phyloP scores from a whole-genome alignment of 2,888 invertebrate genomes.

The Eupeodes latifasciatus region DNA sequence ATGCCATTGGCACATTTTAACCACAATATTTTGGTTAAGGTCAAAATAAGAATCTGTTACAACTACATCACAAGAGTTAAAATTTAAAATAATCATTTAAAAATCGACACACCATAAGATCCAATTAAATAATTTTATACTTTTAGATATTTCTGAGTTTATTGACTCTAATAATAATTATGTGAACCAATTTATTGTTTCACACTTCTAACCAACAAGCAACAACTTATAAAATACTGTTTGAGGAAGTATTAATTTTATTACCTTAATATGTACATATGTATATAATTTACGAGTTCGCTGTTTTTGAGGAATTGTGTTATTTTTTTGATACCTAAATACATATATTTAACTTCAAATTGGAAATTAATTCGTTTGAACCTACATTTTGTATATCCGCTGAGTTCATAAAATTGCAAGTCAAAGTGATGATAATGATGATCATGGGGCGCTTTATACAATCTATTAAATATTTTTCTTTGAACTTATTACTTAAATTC shows the following conservation, averaged over 20 bases:
- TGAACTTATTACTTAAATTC: neutral
- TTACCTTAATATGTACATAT: too few species aligned
- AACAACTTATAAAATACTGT: conserved; percentile 20
- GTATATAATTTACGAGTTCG: conserved; percentile 33
- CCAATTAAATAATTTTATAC: conserved; percentile 9
- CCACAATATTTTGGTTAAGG: conserved; percentile 4
- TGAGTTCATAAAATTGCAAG: conserved; percentile 30
- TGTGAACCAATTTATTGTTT: neutral
- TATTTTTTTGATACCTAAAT: neutral
- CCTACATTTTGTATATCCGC: neutral
- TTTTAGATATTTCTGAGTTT: conserved; percentile 25
- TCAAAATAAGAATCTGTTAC: conserved; percentile 11
- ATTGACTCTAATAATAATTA: neutral
- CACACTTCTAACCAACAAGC: neutral
- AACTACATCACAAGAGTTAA: neutral
- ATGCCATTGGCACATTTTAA: conserved; percentile 21
- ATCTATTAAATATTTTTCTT: conserved; percentile 15
- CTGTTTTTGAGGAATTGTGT: neutral
- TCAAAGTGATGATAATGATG: neutral
- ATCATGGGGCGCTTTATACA: conserved; percentile 15
- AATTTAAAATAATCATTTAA: conserved; percentile 5
- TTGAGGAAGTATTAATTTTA: conserved; percentile 27
- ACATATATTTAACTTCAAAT: conserved; percentile 1
- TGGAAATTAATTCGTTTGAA: conserved; percentile 24
- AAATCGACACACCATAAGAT: neutral